Conservation (phyloP, 2,888 invertebrate genomes). For the Ophion ventricosus region DNA sequence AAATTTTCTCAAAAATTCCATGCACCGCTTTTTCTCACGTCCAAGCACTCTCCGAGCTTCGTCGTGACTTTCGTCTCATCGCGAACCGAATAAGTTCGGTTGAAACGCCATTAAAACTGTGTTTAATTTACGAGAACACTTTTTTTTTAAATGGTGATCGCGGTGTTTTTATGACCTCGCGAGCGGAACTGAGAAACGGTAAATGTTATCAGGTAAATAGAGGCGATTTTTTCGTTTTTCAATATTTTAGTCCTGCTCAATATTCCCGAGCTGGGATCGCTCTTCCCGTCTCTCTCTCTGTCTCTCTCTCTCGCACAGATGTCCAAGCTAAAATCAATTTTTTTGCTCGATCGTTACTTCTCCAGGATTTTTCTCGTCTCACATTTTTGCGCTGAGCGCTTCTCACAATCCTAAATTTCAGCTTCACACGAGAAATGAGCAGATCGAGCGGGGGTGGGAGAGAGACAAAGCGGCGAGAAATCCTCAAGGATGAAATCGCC, state of each 20-base stretch:
- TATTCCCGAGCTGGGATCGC: slow-evolving; percentile 9
- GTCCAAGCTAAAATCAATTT: not conserved
- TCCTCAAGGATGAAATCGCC: slow-evolving; percentile 28
- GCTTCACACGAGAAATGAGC: not conserved
- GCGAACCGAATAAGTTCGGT: not conserved
- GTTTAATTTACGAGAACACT: not conserved
- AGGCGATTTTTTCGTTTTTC: slow-evolving; percentile 26
- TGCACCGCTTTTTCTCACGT: slow-evolving; percentile 1
- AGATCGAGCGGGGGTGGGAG: not conserved
- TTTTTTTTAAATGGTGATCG: not conserved
- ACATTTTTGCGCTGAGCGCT: not conserved
- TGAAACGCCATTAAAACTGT: slow-evolving; percentile 17
- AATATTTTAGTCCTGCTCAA: slow-evolving; percentile 47
- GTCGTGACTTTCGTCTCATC: not conserved
- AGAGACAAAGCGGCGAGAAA: slow-evolving; percentile 26
- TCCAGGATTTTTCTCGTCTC: not conserved
- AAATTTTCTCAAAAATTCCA: slow-evolving; percentile 53
- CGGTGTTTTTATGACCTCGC: slow-evolving; percentile 7
- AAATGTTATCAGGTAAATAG: slow-evolving; percentile 35
- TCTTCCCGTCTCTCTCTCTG: slow-evolving; percentile 5
- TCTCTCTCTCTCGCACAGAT: not conserved
- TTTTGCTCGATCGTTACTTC: not conserved
- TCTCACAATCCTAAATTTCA: too few species aligned
- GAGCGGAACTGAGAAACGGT: slow-evolving; percentile 53
- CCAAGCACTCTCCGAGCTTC: slow-evolving; percentile 10